Base-by-base conservation (phyloP, 2,888 invertebrate species). In the Acanthosepion lycidas region DNA sequence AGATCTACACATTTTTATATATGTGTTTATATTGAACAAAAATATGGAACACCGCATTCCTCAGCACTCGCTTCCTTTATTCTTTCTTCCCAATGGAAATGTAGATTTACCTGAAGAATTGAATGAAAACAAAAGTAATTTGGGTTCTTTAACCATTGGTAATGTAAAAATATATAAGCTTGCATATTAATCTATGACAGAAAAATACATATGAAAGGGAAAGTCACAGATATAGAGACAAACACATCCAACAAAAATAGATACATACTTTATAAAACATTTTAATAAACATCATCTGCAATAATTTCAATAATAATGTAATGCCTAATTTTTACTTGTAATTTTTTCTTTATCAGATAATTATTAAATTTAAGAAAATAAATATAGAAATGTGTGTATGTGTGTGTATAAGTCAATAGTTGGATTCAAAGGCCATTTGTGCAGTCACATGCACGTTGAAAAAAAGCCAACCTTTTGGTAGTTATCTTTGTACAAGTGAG, bases 101-200 rank as follows among this genome's bases (percentile, higher is more conserved):
- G 96, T 96, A 92, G 96, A 96, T 95, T 96, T 96, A 95, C 96
- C 96, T 96, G 95, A 94, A 95, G 95, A 95, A 95, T 94, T 94
- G 94, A 95, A 28, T 42, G 93, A 59, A 59, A 42, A 49, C 53
- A n/a, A 48, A 91, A 33, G 12, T 28, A 9, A 78, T n/a, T 78
- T 33, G 8, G 5, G n/a, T 15, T 33, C 12, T n/a, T 15, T 18
- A n/a, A n/a, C 5, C 15, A 92, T 6, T 49, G 51, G 15, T 18
- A 78, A 49, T 92, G 28, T 49, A 92, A 92, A 91, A 51, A 18
- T 48, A 92, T 92, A 26, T 92, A n/a, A 42, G 91, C 23, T 20
- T 33, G 15, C 33, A 91, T 91, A 91, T 23, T 18, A 42, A 12
- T 59, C 6, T 5, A 78, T 33, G 9, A 78, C 20, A 92, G 6